Evolutionary conservation across 2,888 invertebrate genomes (phyloP).

Genomic region (Pseudococcus jackbeardsleyi): DNA sequence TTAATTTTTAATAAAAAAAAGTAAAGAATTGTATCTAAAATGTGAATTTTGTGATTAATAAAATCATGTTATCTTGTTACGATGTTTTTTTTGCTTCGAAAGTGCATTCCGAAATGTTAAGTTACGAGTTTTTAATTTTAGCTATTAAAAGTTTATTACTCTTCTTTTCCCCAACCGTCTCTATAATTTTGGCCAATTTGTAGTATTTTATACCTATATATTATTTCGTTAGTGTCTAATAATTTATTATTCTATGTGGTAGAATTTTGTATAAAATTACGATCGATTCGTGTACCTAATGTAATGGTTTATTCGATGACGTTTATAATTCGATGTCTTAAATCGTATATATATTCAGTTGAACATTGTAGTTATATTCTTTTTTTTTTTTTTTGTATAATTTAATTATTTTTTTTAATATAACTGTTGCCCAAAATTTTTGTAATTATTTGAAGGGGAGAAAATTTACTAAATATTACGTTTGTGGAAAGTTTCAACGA

Average conservation of each 20-base stretch:
- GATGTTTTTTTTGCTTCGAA: constrained; percentile 2
- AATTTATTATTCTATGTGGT: neutral
- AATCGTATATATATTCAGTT: neutral
- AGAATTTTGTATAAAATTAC: constrained; percentile 6
- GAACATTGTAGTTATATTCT: constrained; percentile 24
- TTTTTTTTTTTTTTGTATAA: neutral
- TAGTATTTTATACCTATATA: neutral
- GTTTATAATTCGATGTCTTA: neutral
- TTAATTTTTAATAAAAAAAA: neutral
- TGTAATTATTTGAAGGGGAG: neutral
- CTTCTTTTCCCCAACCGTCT: neutral
- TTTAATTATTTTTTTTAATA: constrained; percentile 13
- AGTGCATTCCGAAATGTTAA: constrained; percentile 20
- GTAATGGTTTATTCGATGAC: neutral
- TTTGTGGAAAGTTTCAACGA: no score
- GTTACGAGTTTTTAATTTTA: neutral
- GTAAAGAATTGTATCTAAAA: neutral
- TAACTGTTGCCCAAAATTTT: neutral
- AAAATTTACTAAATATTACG: no score
- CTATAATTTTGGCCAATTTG: neutral
- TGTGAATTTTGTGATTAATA: constrained; percentile 44
- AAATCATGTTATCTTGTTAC: constrained; percentile 34
- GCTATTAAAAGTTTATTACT: neutral
- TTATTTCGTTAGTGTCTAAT: neutral
- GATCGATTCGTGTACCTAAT: constrained; percentile 11